Evolutionary conservation across 2,888 invertebrate species (phyloP), one percentile per base, ranked within the genome.

Genomic region (Apotomis betuletana): DNA sequence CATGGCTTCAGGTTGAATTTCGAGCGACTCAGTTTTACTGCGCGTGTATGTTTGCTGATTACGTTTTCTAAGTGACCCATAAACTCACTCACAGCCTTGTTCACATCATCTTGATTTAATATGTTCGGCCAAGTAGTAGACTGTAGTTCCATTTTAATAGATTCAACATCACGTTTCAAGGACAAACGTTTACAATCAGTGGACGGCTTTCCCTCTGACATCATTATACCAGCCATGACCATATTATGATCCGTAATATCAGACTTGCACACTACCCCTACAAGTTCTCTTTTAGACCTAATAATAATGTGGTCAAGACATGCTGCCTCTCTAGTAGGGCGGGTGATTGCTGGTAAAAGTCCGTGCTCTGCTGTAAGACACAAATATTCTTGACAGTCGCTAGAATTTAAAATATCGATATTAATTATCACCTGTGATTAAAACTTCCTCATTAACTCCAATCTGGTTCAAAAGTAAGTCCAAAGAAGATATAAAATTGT

Each of bases 401-500:
- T 59, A 2, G 41, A n/a, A n/a, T 41, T 41, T n/a, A 59, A 3
- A 41, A 51, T 51, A 10, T 51, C 10, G 9, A 51, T 51, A n/a
- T 51, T 51, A 9, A 51, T n/a, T 51, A n/a, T 51, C 59, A 44
- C 59, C 59, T 2, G 59, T 59, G 3, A 59, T 41, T 3, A 59
- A 12, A 4, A 59, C 44, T 59, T 5, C 41, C 41, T 10, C 41
- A 44, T 38, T 13, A 6, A 13, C n/a, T 44, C 15, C 15, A 15
- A 13, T 59, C 27, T 59, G 15, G 15, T 15, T 57, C 5, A 74
- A 46, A 9, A 71, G 69, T 36, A 36, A 27, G 13, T 52, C 38
- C 3, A 70, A 54, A 6, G 64, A 70, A 13, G 61, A 62, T 41
- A 73, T 71, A 63, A 74, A 76, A 3, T 41, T 64, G 8, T 57